Evolutionary conservation across 2,113 vertebrate species (phyloP), one percentile per base, ranked within the genome.

Genomic region (Strigops habroptila): DNA sequence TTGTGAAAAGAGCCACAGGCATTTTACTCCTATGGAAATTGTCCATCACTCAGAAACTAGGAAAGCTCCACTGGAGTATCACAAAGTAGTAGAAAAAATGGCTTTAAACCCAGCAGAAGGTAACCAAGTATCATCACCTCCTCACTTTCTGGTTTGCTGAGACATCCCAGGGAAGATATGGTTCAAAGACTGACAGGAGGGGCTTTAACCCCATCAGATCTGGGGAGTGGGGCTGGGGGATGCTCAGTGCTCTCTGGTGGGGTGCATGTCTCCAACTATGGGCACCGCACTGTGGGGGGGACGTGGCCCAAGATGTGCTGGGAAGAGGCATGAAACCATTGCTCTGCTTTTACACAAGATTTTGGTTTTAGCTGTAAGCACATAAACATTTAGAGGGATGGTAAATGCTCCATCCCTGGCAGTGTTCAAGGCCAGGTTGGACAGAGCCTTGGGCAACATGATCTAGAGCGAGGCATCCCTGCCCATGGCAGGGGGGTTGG

Each of bases 231-330:
- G 49, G 51, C 17, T 30, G n/a, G 19, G 55, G 49, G 73, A 49
- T 3, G 3, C 64, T 78, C 49, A 46, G 64, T 6, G 6, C n/a
- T 86, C 60, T 16, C 35, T 78, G 3, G 27, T 53, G 69, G 73
- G 27, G 10, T 84, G 35, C 2, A 2, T 18, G 37, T 85, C 65
- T 84, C 49, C 59, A 67, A 22, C 46, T 2, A 2, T 10, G 14
- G 62, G 39, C 44, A 70, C 53, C 2, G 1, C 30, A 37, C 44
- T 4, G 0, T 2, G 5, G 28, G 5, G 10, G 67, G 4, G 4
- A 52, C 3, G 0, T 39, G 53, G 28, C 19, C 55, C 5, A 2
- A 52, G 71, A 12, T 4, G 3, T 0, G 2, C 44, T 69, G 63
- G 33, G 22, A 76, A n/a, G 31, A 80, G n/a, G 14, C 37, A n/a